These are phyloP conservation scores for Tupaia tana DNA, from an alignment of 2,113 vertebrate genomes.

Conservation along the genomic window DNA sequence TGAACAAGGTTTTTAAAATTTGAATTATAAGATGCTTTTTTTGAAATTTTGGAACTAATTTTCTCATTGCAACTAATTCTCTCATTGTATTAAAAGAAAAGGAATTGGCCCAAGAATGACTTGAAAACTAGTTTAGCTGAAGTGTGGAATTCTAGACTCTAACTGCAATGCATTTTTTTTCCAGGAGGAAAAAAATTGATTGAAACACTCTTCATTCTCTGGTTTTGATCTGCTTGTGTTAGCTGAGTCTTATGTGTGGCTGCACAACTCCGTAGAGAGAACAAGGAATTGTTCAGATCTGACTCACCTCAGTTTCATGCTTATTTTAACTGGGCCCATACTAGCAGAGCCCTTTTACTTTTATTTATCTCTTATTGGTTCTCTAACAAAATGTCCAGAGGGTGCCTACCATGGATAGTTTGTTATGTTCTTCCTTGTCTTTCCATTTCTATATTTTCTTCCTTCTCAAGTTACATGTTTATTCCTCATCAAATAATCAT, in stretches of 20 bases:
- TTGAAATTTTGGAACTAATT: neutral
- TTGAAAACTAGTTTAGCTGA: neutral
- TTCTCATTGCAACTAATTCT: neutral
- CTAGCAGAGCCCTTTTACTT: neutral
- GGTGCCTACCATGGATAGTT: neutral
- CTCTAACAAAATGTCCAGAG: neutral
- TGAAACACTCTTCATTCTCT: neutral
- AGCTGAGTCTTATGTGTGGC: neutral
- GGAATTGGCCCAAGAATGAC: neutral
- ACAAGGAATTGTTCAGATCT: neutral
- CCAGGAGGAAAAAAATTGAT: neutral
- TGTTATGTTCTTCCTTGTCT: neutral
- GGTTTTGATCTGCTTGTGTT: neutral
- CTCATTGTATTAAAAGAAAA: neutral
- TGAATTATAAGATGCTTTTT: neutral
- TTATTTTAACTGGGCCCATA: neutral
- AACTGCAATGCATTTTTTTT: constrained; percentile 7
- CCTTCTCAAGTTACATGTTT: neutral
- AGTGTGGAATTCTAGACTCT: neutral
- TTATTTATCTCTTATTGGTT: neutral
- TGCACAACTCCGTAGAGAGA: neutral
- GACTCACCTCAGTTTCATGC: neutral
- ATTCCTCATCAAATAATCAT: constrained; percentile 38
- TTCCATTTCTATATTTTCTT: neutral
- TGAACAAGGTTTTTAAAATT: neutral